Percentiles rank a stretch among this genome's conserved stretches.
Conservation (phyloP, 2,797 vertebrate species). For the Emys orbicularis region DNA sequence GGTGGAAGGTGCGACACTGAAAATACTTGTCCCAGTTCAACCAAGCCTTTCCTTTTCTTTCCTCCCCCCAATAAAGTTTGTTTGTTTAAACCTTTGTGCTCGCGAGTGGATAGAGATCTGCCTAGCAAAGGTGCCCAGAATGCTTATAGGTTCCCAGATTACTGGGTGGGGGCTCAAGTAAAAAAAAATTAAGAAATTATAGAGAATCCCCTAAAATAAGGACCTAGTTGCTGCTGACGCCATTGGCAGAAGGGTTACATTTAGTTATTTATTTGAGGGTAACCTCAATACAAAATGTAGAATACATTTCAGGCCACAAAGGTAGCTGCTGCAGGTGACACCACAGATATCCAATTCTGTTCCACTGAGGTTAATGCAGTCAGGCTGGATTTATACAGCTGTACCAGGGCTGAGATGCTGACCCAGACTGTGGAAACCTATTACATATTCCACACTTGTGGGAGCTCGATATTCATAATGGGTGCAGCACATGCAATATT, state of each 20-base stretch:
- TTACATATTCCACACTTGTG: rapidly evolving
- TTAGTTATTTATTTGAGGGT: not conserved
- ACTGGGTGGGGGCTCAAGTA: not conserved
- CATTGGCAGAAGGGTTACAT: not conserved
- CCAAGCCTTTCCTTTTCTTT: not conserved
- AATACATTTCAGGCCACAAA: rapidly evolving
- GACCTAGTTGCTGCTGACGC: not conserved
- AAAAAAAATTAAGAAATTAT: not conserved
- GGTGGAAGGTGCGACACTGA: not conserved
- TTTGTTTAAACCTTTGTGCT: not conserved
- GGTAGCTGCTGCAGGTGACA: not conserved
- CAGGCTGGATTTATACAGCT: rapidly evolving
- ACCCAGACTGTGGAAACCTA: rapidly evolving
- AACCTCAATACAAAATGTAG: rapidly evolving
- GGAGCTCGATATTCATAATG: rapidly evolving
- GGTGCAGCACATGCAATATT: rapidly evolving
- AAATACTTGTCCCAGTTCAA: not conserved
- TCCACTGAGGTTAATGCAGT: rapidly evolving
- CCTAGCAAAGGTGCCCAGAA: not conserved
- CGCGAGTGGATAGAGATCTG: not conserved
- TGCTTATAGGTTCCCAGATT: not conserved
- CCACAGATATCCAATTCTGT: rapidly evolving
- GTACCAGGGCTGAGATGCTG: not conserved
- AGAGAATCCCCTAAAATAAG: not conserved
- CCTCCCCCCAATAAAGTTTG: not conserved